A percentile compares a stretch with the other conserved stretches of the same genome.
These are phyloP conservation scores for Betta splendens DNA, from an alignment of 2,797 vertebrate species.

Conservation along the genomic window DNA sequence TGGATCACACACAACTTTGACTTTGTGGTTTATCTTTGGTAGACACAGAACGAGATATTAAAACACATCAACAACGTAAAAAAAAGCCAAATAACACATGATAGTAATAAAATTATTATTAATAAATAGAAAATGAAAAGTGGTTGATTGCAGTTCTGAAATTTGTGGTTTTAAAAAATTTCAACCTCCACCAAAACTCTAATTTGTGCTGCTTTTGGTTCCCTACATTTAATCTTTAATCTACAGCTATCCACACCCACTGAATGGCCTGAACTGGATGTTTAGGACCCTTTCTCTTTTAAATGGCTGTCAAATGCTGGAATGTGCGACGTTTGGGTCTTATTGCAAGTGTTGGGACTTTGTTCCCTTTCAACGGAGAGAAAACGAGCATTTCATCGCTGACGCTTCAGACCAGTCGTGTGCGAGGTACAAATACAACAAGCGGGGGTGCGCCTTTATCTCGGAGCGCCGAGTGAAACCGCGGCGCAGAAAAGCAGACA, in stretches of 20 bases:
- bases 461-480: constrained; percentile 48
- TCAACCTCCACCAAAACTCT: constrained; percentile 21
- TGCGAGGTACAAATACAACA: constrained; percentile 59
- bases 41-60: constrained; percentile 88
- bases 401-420: constrained; percentile 59
- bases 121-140: constrained; percentile 80
- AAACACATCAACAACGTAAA: constrained; percentile 82
- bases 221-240: constrained; percentile 17
- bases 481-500: constrained; percentile 53
- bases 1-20: constrained; percentile 94
- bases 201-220: constrained; percentile 23
- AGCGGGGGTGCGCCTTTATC: constrained; percentile 69
- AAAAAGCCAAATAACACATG: constrained; percentile 77
- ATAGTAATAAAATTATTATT: constrained; percentile 77
- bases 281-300: too few species aligned
- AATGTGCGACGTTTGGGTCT: constrained; percentile 73
- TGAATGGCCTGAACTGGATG: constrained; percentile 63
- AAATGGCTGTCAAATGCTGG: constrained; percentile 62
- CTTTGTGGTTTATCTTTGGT: constrained; percentile 97
- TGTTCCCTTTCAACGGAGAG: constrained; percentile 51
- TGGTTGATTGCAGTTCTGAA: constrained; percentile 83
- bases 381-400: constrained; percentile 53
- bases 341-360: constrained; percentile 57
- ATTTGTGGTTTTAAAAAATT: constrained; percentile 59
- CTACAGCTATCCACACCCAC: constrained; percentile 67